A percentile compares a stretch with the other conserved stretches of the same genome.
phyloP scores from a whole-genome alignment of 2,797 vertebrate species.

The Eurystomus glaucurus region DNA sequence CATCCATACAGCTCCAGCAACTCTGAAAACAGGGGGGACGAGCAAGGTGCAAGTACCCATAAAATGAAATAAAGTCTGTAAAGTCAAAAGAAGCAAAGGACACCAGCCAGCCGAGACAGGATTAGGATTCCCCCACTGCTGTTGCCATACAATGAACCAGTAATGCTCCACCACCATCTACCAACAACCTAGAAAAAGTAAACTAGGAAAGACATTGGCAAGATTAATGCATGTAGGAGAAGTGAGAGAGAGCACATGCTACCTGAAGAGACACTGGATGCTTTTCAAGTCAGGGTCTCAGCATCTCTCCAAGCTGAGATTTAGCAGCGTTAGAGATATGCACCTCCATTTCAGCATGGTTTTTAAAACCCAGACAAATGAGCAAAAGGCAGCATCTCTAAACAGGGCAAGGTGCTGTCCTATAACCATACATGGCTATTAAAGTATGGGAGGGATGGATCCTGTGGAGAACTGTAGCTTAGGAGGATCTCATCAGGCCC shows the following conservation, averaged over 20 bases:
- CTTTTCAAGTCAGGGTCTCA: background rate
- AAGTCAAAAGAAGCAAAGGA: background rate
- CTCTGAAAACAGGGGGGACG: background rate
- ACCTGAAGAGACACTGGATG: background rate
- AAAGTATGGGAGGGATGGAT: rapidly evolving
- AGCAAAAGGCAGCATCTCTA: background rate
- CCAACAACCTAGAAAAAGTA: background rate
- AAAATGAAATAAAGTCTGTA: background rate
- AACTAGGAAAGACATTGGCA: background rate
- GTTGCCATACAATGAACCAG: background rate
- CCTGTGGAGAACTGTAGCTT: background rate
- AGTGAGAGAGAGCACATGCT: background rate
- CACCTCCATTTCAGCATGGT: background rate
- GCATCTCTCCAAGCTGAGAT: background rate
- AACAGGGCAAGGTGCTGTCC: background rate
- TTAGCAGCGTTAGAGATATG: background rate
- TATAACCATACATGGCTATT: background rate
- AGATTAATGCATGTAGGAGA: background rate
- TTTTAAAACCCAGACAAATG: background rate
- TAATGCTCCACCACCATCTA: background rate
- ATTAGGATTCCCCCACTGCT: background rate
- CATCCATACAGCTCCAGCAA: background rate
- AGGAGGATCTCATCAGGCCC: background rate
- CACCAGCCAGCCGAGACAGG: background rate
- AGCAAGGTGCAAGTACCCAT: rapidly evolving